Percentiles rank a stretch among this genome's conserved stretches.
Conservation (phyloP, 2,888 invertebrate genomes). For the Ophonus ardosiacus region DNA sequence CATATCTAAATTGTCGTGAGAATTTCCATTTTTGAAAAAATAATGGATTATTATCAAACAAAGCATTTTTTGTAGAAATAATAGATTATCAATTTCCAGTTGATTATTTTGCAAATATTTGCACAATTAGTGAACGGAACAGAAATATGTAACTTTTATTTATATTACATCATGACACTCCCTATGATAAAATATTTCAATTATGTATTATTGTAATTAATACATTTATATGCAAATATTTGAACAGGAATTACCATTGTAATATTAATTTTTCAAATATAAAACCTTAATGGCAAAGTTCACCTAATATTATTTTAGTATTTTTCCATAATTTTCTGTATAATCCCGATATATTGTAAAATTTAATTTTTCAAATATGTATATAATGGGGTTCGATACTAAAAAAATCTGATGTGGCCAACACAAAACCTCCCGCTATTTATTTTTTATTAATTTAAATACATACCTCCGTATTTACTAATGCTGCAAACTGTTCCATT, state of each 20-base stretch:
- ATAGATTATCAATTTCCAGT: neutral
- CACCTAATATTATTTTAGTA: no score
- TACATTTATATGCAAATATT: neutral
- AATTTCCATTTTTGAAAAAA: neutral
- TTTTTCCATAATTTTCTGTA: no score
- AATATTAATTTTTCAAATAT: neutral
- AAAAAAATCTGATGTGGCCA: no score
- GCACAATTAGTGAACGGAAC: neutral
- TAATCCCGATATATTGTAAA: no score
- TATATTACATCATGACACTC: neutral
- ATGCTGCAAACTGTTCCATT: no score
- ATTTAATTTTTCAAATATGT: no score
- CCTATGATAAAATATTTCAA: neutral
- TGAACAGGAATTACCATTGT: neutral
- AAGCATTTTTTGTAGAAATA: no score
- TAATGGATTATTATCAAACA: neutral
- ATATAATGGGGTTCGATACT: no score
- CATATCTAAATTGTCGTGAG: neutral
- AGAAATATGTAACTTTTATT: neutral
- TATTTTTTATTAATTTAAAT: no score
- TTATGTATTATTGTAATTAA: neutral
- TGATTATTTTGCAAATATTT: neutral
- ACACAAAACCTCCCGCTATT: no score
- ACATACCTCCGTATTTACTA: no score
- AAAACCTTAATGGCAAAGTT: no score